Conservation (phyloP, 2,888 invertebrate genomes). For the Desoria tigrina region DNA sequence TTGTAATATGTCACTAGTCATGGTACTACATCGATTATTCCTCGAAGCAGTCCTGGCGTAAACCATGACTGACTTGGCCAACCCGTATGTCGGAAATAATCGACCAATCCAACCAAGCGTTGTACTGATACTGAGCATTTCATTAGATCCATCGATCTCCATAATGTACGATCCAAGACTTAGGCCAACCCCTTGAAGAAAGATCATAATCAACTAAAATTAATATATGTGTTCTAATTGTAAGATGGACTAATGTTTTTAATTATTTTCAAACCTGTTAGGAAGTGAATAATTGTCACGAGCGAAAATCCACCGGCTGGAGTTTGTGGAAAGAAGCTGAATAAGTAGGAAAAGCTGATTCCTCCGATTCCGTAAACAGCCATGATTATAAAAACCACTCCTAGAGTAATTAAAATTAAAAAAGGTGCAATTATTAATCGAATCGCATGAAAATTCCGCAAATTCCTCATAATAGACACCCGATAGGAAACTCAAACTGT, state of each 20-base stretch:
- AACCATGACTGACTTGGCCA: constrained; percentile 6
- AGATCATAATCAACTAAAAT: background rate
- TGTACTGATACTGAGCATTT: background rate
- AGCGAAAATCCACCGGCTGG: constrained; percentile 60
- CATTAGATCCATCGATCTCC: background rate
- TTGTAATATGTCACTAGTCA: constrained; percentile 6
- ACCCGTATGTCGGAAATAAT: constrained; percentile 24
- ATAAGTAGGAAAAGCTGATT: constrained; percentile 67
- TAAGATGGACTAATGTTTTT: background rate
- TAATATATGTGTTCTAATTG: too few relatives aligned
- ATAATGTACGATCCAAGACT: background rate
- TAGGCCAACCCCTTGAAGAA: background rate
- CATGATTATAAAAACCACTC: constrained; percentile 60
- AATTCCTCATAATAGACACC: too few relatives aligned
- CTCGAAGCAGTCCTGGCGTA: constrained; percentile 8
- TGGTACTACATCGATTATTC: constrained; percentile 29
- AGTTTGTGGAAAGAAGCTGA: constrained; percentile 60
- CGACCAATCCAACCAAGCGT: constrained; percentile 14
- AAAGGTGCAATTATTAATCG: too few relatives aligned
- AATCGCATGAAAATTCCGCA: too few relatives aligned
- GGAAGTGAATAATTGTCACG: constrained; percentile 55
- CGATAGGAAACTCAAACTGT: too few relatives aligned
- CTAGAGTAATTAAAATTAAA: too few relatives aligned
- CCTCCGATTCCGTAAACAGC: constrained; percentile 64
- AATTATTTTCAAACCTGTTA: background rate